Evolutionary conservation across 2,113 vertebrate species (phyloP).

Genomic region (Eulemur rufifrons): DNA sequence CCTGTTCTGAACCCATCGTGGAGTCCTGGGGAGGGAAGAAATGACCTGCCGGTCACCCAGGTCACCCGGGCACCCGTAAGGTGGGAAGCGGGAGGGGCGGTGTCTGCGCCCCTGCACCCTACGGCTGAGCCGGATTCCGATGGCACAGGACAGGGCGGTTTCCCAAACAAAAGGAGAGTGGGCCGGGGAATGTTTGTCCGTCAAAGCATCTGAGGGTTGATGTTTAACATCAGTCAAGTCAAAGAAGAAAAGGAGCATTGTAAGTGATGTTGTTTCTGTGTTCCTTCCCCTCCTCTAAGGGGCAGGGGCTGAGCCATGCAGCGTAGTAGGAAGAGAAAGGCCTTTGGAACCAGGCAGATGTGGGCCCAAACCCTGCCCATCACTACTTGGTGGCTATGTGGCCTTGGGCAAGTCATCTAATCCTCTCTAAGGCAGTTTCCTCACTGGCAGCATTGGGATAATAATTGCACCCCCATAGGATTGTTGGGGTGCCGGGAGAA

Average conservation of each 20-base stretch:
- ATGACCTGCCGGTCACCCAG: not conserved
- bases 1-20: rapidly evolving
- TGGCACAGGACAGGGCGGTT: not conserved
- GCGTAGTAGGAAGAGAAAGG: not conserved
- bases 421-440: not conserved
- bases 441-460: not conserved
- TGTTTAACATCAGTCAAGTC: not conserved
- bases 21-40: not conserved
- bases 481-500: not conserved
- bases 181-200: not conserved
- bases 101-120: too few species aligned
- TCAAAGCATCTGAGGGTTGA: not conserved
- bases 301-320: not conserved
- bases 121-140: not conserved
- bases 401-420: not conserved
- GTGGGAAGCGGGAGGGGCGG: rapidly evolving
- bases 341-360: not conserved
- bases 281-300: not conserved
- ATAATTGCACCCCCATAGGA: not conserved
- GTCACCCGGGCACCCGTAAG: not conserved
- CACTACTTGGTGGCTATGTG: not conserved
- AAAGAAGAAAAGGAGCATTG: not conserved
- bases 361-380: not conserved
- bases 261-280: not conserved
- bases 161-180: not conserved